phyloP scores from a whole-genome alignment of 2,888 invertebrate species.

The Diaprepes abbreviatus region DNA sequence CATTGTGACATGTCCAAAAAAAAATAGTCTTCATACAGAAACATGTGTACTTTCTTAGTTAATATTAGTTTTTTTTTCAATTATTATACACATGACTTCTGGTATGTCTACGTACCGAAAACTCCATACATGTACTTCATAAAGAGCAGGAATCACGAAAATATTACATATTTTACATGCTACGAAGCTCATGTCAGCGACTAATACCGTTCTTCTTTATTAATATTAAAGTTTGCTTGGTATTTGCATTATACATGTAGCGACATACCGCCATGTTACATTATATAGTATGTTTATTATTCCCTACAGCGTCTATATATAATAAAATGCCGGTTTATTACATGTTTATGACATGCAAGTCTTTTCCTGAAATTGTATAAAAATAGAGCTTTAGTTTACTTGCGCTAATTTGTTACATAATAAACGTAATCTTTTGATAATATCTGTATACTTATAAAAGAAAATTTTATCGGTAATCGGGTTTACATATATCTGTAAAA shows the following conservation, averaged over 20 bases:
- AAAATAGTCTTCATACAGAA: no score
- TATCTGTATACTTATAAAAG: no score
- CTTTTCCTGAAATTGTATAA: constrained; percentile 29
- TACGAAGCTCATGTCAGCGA: constrained; percentile 57
- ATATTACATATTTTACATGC: constrained; percentile 60
- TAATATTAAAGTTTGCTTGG: constrained; percentile 62
- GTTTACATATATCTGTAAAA: no score
- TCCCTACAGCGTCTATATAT: constrained; percentile 49
- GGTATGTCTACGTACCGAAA: neutral
- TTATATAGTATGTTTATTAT: constrained; percentile 52
- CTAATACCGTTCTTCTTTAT: constrained; percentile 64
- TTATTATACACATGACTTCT: no score
- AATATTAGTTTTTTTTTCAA: no score
- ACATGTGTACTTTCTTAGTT: no score
- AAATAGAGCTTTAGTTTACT: constrained; percentile 11
- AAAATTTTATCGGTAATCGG: no score
- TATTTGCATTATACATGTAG: constrained; percentile 61
- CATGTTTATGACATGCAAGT: constrained; percentile 55
- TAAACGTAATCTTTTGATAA: neutral
- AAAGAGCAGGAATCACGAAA: constrained; percentile 58
- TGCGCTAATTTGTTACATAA: constrained; percentile 21
- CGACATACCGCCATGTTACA: constrained; percentile 50
- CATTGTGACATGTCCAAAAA: no score
- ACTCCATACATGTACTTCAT: constrained; percentile 50
- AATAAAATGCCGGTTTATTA: constrained; percentile 52